Evolutionary conservation across 2,888 invertebrate genomes (phyloP), one percentile per base, ranked within the genome.

Genomic region (Girardia tigrina): DNA sequence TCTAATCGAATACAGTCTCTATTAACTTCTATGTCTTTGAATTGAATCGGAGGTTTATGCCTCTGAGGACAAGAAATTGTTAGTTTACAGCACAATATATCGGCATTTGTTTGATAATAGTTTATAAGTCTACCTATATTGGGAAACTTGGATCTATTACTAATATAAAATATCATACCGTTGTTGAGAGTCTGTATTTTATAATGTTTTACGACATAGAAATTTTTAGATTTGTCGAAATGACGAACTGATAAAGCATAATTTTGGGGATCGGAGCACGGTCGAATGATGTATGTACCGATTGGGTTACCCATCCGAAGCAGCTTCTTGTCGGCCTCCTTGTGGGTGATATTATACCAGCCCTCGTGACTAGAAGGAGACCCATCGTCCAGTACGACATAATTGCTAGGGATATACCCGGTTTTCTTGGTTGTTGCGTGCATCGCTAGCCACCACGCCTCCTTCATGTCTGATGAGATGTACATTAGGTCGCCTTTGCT

Each of bases 1-100:
- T 91, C 88, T 78, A 97, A 87, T 82, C 92, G 90, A 78, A 98
- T 89, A 85, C 94, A 91, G 36, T 88, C 88, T 75, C 95, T 87
- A 73, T 92, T 90, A 80, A 97, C 94, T 86, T 98, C 97, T 89
- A 95, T 93, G 85, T 97, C 97, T 90, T 94, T 94, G 88, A 95
- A 92, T 82, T 92, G 92, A 82, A 93, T 91, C 84, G 94, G 92
- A 2, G 97, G 95, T 83, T 92, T 90, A 73, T 82, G 74, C 6
- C 92, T 93, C 83, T 94, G 92, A 29, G 93, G 91, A 82, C 97
- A 98, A 16, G 95, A 90, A 82, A 91, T 89, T 29, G 92, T 91
- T 78, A 98, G 86, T 79, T 92, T 91, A 86, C 94, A 94, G 85
- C 98, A 98, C 76, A 98, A 88, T 73, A 97, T 95, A 85, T 94